Conservation (phyloP, 1,140 invertebrate species). For the Sinella curviseta region DNA sequence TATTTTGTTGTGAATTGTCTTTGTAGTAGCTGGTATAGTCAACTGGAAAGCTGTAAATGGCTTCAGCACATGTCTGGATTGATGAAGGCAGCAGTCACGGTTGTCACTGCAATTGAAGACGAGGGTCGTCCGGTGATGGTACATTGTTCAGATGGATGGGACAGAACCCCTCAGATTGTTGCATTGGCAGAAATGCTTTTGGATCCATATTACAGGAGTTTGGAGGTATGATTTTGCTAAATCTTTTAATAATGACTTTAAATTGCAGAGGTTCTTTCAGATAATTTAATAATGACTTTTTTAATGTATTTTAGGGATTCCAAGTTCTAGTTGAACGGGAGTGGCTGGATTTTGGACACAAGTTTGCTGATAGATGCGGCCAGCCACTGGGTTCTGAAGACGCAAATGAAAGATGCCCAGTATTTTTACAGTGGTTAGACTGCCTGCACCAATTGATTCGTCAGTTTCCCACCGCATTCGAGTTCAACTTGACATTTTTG, state of each 20-base stretch:
- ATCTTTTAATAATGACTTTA: not conserved
- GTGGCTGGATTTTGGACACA: slow-evolving; percentile 96
- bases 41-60: slow-evolving; percentile 86
- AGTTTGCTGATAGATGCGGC: slow-evolving; percentile 92
- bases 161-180: slow-evolving; percentile 91
- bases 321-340: slow-evolving; percentile 87
- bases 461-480: slow-evolving; percentile 91
- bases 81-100: slow-evolving; percentile 73
- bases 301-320: slow-evolving; percentile 71
- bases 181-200: slow-evolving; percentile 86
- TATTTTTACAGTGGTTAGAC: slow-evolving; percentile 97
- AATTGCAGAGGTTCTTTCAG: slow-evolving; percentile 13
- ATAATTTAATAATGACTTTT: not conserved
- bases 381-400: slow-evolving; percentile 79
- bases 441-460: slow-evolving; percentile 87
- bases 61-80: slow-evolving; percentile 83
- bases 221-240: slow-evolving; percentile 64
- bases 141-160: slow-evolving; percentile 97
- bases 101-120: slow-evolving; percentile 75
- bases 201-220: slow-evolving; percentile 89
- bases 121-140: slow-evolving; percentile 88
- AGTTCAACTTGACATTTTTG: slow-evolving; percentile 90
- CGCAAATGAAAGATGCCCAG: slow-evolving; percentile 87
- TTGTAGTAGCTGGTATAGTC: slow-evolving; percentile 76
- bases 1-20: not conserved